Conservation (phyloP, 2,888 invertebrate species). For the Drosophila subquinaria region DNA sequence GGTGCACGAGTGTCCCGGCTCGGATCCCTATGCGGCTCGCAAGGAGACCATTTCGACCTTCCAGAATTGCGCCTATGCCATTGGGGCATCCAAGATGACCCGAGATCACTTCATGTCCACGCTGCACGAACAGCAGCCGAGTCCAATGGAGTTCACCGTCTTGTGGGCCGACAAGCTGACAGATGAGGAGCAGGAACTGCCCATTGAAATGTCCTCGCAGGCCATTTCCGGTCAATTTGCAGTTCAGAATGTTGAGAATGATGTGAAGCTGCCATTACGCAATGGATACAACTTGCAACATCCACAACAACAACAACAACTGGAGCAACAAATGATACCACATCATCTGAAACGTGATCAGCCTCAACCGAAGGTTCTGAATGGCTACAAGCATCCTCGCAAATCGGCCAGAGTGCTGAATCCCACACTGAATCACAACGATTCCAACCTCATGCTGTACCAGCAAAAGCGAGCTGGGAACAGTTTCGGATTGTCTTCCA, state of each 20-base stretch:
- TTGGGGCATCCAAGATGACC: constrained; percentile 7
- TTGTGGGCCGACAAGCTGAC: constrained; percentile 24
- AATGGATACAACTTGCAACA: background rate
- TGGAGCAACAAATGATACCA: background rate
- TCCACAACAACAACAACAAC: background rate
- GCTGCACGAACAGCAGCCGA: constrained; percentile 29
- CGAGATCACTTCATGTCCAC: constrained; percentile 48
- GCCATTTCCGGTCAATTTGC: background rate
- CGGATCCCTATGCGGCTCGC: background rate
- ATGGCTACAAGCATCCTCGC: constrained; percentile 17
- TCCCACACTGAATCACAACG: background rate
- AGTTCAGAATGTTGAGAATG: background rate
- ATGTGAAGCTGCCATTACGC: background rate
- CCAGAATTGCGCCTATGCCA: constrained; percentile 13
- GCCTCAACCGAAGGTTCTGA: background rate
- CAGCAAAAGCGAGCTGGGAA: background rate
- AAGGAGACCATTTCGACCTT: constrained; percentile 22
- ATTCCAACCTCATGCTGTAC: background rate
- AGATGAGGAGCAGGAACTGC: background rate
- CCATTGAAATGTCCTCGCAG: background rate
- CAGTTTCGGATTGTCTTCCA: background rate
- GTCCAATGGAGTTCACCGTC: constrained; percentile 30
- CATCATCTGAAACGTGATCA: background rate
- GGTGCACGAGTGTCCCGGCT: constrained; percentile 4
- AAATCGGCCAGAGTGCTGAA: background rate